These are phyloP conservation scores for Magallana nippona DNA, from an alignment of 2,888 invertebrate species.

Conservation along the genomic window DNA sequence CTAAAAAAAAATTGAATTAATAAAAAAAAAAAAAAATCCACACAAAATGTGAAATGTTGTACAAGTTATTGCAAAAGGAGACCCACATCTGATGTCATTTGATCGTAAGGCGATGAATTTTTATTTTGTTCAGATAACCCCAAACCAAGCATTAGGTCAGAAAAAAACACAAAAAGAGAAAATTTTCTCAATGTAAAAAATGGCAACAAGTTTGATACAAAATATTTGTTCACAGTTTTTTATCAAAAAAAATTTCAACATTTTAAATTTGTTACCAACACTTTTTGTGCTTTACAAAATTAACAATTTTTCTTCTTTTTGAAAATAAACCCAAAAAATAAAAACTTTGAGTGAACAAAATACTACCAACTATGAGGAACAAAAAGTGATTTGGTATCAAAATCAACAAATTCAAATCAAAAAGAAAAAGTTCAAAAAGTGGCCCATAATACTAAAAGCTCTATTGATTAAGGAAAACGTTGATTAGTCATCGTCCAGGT, in stretches of 20 bases:
- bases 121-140: not conserved
- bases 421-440: constrained; percentile 2
- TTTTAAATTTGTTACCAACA: not conserved
- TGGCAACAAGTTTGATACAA: not conserved
- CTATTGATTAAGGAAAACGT: constrained; percentile 21
- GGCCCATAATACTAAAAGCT: constrained; percentile 33
- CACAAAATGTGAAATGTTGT: not conserved
- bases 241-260: too few relatives aligned
- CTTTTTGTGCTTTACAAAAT: too few relatives aligned
- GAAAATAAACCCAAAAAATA: not conserved
- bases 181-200: not conserved
- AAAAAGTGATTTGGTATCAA: constrained; percentile 3
- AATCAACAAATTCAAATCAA: not conserved
- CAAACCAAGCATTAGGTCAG: not conserved
- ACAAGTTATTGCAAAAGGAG: not conserved
- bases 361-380: not conserved
- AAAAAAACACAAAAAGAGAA: not conserved
- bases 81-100: not conserved
- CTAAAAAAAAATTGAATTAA: not conserved
- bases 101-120: not conserved
- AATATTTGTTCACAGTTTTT: not conserved
- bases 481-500: constrained; percentile 51
- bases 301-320: not conserved
- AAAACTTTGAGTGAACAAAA: not conserved
- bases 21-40: constrained; percentile 14